Evolutionary conservation across 2,113 vertebrate genomes (phyloP), one percentile per base, ranked within the genome.

Genomic region (Xyrauchen texanus): DNA sequence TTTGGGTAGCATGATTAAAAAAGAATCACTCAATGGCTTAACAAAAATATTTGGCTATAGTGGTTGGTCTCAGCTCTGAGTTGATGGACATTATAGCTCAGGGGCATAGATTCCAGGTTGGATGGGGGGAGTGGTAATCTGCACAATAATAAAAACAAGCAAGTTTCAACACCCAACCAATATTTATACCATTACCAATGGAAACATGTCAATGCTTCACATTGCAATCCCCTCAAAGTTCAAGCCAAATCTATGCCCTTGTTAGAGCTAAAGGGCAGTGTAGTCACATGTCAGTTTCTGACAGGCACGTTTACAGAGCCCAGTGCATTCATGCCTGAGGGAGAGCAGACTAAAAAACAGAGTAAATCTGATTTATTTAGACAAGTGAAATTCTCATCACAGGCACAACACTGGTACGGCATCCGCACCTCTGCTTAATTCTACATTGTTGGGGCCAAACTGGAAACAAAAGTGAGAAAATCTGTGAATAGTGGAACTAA

Each of bases 321-420:
- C 79, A 42, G 67, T 55, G 83, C 77, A 85, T 81, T 70, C 46
- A 62, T 77, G 82, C 72, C 66, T 52, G 13, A 77, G 66, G 68
- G 82, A 77, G 58, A 42, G 16, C 52, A 63, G 52, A 68, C 76
- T 82, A 76, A 70, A 81, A 83, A 84, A 44, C 0, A 34, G 61
- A 88, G 85, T 83, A 83, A 82, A 87, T 81, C 75, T 88, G 71
- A 91, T 90, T 79, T n/a, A 86, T 82, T 86, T 65, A 81, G 85
- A 88, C 88, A 89, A 81, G 80, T 4, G 15, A 51, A 52, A 68
- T 81, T 63, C 65, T 47, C 62, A 71, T 81, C 68, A 55, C 47
- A 53, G 77, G 72, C 49, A 11, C 42, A 69, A 49, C 42, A 66
- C 81, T 34, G 52, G 72, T 72, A 21, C 76, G 80, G 21, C 70